Conservation (phyloP, 2,113 vertebrate genomes). For the Tenrec ecaudatus region DNA sequence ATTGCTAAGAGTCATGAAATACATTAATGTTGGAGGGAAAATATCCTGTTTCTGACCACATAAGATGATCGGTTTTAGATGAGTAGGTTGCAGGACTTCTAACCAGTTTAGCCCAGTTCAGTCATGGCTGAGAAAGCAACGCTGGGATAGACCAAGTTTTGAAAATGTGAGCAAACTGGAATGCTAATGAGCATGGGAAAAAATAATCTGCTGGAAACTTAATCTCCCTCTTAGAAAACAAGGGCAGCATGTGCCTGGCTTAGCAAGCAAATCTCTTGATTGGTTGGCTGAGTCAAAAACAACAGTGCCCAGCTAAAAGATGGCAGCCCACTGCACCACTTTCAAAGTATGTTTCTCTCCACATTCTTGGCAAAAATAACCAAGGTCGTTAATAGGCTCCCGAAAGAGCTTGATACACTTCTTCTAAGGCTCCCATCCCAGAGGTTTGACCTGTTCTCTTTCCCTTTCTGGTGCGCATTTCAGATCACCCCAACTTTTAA, state of each 20-base stretch:
- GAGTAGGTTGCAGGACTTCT: no score
- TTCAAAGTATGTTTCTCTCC: background rate
- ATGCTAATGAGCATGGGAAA: background rate
- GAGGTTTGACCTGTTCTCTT: background rate
- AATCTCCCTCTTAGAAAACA: background rate
- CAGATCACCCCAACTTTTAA: background rate
- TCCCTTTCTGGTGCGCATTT: background rate
- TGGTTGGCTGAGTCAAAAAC: background rate
- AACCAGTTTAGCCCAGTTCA: background rate
- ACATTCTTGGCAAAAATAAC: background rate
- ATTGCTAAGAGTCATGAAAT: conserved; percentile 29
- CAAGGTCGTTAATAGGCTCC: background rate
- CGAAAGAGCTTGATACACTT: background rate
- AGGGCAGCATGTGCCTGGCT: background rate
- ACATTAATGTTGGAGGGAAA: background rate
- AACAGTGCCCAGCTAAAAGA: background rate
- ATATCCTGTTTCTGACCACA: conserved; percentile 2
- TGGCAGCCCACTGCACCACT: background rate
- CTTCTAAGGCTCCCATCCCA: background rate
- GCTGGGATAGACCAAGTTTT: background rate
- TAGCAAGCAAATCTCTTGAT: background rate
- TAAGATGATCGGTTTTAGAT: background rate
- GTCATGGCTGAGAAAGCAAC: background rate
- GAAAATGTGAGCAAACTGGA: background rate
- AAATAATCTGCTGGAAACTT: background rate